Evolutionary conservation across 2,888 invertebrate species (phyloP).

Genomic region (Drosophila borealis): DNA sequence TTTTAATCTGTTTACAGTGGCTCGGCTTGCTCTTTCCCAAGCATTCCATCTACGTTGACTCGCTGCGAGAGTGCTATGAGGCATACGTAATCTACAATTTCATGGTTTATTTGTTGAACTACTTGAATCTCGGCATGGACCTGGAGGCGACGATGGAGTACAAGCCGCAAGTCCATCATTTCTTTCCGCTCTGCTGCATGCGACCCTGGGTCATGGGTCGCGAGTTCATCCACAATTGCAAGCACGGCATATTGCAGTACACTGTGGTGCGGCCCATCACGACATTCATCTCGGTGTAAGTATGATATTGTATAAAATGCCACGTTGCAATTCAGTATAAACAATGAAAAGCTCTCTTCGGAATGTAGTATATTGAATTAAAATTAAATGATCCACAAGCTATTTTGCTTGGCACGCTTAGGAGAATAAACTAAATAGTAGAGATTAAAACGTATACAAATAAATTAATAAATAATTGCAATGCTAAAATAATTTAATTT

Average conservation of each 20-base stretch:
- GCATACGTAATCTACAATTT: conserved; percentile 99
- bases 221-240: conserved; percentile 96
- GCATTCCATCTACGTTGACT: conserved; percentile 96
- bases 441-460: too few species aligned
- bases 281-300: conserved; percentile 95
- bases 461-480: too few species aligned
- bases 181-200: conserved; percentile 96
- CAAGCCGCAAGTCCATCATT: conserved; percentile 93
- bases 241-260: conserved; percentile 98
- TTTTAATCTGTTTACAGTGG: conserved; percentile 75
- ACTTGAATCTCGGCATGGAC: conserved; percentile 94
- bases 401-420: too few species aligned
- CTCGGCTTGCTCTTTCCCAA: conserved; percentile 93
- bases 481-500: too few species aligned
- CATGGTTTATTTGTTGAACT: conserved; percentile 96
- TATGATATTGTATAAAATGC: conserved; percentile 50
- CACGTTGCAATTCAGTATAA: conserved; percentile 3
- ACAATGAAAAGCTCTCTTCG: neutral
- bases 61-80: conserved; percentile 97
- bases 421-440: too few species aligned
- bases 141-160: conserved; percentile 92
- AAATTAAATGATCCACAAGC: neutral
- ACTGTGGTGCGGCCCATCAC: conserved; percentile 96
- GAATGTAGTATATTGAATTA: neutral
- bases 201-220: conserved; percentile 97